Evolutionary conservation across 2,797 vertebrate species (phyloP), one percentile per base, ranked within the genome.

Genomic region (Sciurus carolinensis): DNA sequence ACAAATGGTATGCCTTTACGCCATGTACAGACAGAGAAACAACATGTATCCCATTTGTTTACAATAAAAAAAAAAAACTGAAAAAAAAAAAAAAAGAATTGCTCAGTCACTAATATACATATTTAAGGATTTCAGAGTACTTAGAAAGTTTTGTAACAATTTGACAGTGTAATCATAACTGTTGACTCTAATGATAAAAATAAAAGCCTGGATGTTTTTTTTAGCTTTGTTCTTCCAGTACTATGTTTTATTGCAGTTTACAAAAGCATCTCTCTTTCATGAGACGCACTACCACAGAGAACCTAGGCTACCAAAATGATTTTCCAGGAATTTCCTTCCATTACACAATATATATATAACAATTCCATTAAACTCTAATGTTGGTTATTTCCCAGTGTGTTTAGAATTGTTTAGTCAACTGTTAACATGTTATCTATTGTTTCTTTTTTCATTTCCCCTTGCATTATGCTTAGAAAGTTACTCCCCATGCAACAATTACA

Each of bases 381-480:
- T 26, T 64, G 30, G 42, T 50, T 87, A 12, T 50, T 92, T 47
- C 28, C 10, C n/a, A 28, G 33, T 67, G 20, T 57, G 47, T 71
- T 94, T 69, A 89, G n/a, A 93, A 88, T 33, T 50, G 76, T 86
- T 91, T 79, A 67, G 59, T 88, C 79, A 82, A 66, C 30, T 94
- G 50, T 64, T 67, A 91, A 86, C 33, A 26, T 33, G 20, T 69
- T 82, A 77, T 66, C 13, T 79, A 36, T 6, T 81, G 30, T n/a
- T 87, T 57, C 80, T n/a, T 81, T 3, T 50, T 80, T 20, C 33
- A 92, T 64, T 90, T 86, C 39, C 64, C 15, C 50, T 86, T 64
- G 33, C 36, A 87, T 76, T 77, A 84, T 66, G 14, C 62, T 92
- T 96, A 88, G 18, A 59, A 92, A 62, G 71, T 80, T 76, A 92